These are phyloP conservation scores for Siniperca undulata DNA, from an alignment of 2,797 vertebrate genomes.

Conservation along the genomic window DNA sequence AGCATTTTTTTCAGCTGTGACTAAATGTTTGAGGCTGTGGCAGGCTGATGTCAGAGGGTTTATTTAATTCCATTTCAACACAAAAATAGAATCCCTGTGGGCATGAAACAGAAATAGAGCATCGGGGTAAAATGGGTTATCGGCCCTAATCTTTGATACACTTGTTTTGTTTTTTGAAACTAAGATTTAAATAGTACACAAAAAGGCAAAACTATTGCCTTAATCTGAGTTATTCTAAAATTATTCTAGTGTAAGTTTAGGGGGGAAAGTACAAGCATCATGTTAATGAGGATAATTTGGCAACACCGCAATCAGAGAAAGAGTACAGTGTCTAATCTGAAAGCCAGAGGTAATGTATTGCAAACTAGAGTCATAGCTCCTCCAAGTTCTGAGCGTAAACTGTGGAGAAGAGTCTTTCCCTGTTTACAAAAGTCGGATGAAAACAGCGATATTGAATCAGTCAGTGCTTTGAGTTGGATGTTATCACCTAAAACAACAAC, in stretches of 20 bases:
- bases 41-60: conserved; percentile 44
- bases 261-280: not conserved
- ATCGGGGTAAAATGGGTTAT: conserved; percentile 34
- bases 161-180: conserved; percentile 10
- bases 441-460: conserved; percentile 38
- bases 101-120: conserved; percentile 34
- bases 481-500: conserved; percentile 52
- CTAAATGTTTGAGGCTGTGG: conserved; percentile 38
- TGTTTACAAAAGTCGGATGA: conserved; percentile 33
- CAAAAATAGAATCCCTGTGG: conserved; percentile 20
- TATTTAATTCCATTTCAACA: conserved; percentile 44
- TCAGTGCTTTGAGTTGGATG: conserved; percentile 36
- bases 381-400: conserved; percentile 22
- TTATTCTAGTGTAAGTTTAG: not conserved
- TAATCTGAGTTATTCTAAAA: not conserved
- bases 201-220: not conserved
- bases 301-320: not conserved
- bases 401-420: conserved; percentile 29
- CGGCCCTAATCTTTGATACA: conserved; percentile 2
- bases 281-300: not conserved
- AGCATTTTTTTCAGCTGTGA: conserved; percentile 23
- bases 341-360: conserved; percentile 9
- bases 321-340: conserved; percentile 10
- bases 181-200: conserved; percentile 1
- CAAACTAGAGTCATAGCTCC: conserved; percentile 2